Evolutionary conservation across 1,140 invertebrate genomes (phyloP), one percentile per base, ranked within the genome.

Genomic region (Drosophila bocqueti): DNA sequence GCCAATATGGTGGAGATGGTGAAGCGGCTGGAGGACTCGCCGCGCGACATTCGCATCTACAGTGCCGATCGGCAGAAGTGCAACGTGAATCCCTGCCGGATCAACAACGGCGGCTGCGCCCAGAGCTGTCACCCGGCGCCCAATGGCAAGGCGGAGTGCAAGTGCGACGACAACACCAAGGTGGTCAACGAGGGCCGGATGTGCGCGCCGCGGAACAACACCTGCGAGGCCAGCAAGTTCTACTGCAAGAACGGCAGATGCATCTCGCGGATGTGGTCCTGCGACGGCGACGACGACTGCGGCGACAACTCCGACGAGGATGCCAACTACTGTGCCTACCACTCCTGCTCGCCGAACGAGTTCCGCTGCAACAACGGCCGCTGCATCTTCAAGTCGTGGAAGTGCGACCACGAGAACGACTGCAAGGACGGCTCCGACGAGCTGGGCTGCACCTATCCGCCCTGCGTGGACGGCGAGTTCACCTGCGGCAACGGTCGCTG

Each of bases 21-120:
- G 0, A 97, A 98, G 92, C 95, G 97, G 10, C 93, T 99, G 15
- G 98, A 98, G 91, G 97, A 98, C 92, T 97, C 96, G 4, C 97
- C 98, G 3, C 94, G 98, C 71, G 98, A 98, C 87, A 96, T 99
- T 57, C 97, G 98, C 76, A 96, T 99, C 4, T 99, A 96, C 90
- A 98, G 98, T 13, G 93, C 94, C 0, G 95, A 95, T 36, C 94
- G 97, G 55, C 98, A 99, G 90, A 95, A 95, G 49, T 99, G 98
- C 93, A 95, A 94, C 4, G 94, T 95, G 1, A 98, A 99, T 94
- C 96, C 97, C 0, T 99, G 99, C 93, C 95, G 95, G 3, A 96
- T 98, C 3, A 97, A 97, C 83, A 99, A 99, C 92, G 99, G 99
- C 4, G 99, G 99, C 0, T 99, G 99, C 93, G 97, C 97, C 3